Evolutionary conservation across 2,888 invertebrate species (phyloP), one percentile per base, ranked within the genome.

Genomic region (Lysandra bellargus): DNA sequence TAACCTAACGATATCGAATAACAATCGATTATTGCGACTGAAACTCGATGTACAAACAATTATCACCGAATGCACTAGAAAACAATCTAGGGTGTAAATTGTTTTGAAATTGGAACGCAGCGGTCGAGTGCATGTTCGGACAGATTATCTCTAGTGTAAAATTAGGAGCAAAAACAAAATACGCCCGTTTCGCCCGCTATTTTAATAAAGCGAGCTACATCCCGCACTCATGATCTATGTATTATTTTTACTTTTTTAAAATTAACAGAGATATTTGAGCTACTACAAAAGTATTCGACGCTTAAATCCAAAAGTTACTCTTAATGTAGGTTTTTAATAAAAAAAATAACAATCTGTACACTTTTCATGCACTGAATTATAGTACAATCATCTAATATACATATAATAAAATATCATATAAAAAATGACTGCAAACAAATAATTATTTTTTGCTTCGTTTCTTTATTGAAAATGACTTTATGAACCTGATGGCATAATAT

Each of bases 131-230:
- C 82, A 80, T 81, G 79, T 64, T 80, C 80, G 79, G 78, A 69
- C 78, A 83, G 84, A 85, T 84, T 83, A 85, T 84, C 83, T 83
- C 79, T 79, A 61, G 81, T 80, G 83, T 84, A 81, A 84, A 86
- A 85, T 84, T 84, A 84, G 83, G 81, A 78, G 78, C 79, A 73
- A 81, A 79, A 81, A 81, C 80, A 79, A 82, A 81, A 77, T 80
- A 49, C 60, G 74, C 79, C 80, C 78, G 77, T 80, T 81, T 78
- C 49, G 78, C 78, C 69, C 74, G 74, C 78, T 14, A 17, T 73
- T 75, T 79, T 76, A 69, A 69, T 69, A 69, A 69, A 69, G 14
- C 33, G 69, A 33, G 64, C 33, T 44, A 74, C n/a, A 69, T 78
- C 57, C 61, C 40, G 33, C 33, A 77, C 40, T 69, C 23, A 69